Evolutionary conservation across 1,140 invertebrate genomes (phyloP).

Genomic region (Coboldia fuscipes): DNA sequence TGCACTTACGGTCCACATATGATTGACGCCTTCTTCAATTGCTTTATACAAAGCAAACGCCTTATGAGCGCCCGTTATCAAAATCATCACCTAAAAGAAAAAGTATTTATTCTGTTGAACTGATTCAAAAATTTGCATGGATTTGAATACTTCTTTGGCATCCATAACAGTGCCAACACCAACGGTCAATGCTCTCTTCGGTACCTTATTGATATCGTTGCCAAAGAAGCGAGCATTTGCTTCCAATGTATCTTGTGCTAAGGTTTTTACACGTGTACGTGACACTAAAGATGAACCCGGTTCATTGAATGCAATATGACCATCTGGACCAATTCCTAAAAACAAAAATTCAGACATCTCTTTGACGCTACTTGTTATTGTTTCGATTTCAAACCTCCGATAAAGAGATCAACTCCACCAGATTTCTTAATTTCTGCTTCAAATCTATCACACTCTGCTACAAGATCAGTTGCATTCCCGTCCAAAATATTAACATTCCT

Average conservation of each 20-base stretch:
- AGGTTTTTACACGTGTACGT: conserved; percentile 85
- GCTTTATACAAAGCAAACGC: conserved; percentile 74
- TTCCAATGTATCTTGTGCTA: conserved; percentile 87
- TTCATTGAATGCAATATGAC: conserved; percentile 99
- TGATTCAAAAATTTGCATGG: background rate
- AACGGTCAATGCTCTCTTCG: conserved; percentile 86
- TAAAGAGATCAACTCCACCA: conserved; percentile 88
- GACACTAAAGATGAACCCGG: conserved; percentile 86
- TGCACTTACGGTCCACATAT: conserved; percentile 99
- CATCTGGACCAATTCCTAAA: conserved; percentile 87
- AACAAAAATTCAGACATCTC: conserved; percentile 4
- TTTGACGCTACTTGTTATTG: conserved; percentile 2
- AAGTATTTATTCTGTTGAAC: conserved; percentile 2
- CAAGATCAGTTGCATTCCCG: conserved; percentile 80
- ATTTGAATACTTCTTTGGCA: conserved; percentile 57
- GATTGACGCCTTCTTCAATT: conserved; percentile 92
- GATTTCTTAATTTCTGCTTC: conserved; percentile 72
- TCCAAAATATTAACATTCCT: conserved; percentile 84
- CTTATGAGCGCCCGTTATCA: conserved; percentile 96
- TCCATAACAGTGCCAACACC: conserved; percentile 99
- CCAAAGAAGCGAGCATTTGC: conserved; percentile 96
- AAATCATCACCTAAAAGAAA: conserved; percentile 66
- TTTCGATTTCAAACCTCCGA: conserved; percentile 44
- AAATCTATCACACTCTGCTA: conserved; percentile 70
- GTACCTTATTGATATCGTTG: conserved; percentile 82